These are phyloP conservation scores for Channa striata DNA, from an alignment of 2,797 vertebrate species.

Conservation along the genomic window DNA sequence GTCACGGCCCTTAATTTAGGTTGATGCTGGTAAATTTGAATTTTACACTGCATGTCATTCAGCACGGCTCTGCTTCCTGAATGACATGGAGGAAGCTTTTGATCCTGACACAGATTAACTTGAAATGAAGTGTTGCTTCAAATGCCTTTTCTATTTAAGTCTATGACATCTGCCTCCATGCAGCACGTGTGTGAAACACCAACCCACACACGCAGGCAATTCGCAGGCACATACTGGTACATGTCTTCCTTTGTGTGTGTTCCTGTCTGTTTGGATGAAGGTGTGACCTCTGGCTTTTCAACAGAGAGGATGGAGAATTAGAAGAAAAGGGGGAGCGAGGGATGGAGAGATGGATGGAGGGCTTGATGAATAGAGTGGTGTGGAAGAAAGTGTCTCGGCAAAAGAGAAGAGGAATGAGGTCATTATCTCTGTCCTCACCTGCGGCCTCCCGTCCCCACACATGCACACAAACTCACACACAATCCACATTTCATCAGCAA, in stretches of 20 bases:
- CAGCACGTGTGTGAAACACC: not conserved
- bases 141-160: conserved; percentile 30
- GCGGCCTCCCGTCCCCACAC: conserved; percentile 65
- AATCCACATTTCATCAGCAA: conserved; percentile 66
- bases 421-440: conserved; percentile 82
- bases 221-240: conserved; percentile 5
- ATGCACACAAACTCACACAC: conserved; percentile 38
- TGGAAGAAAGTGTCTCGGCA: conserved; percentile 66
- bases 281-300: conserved; percentile 76
- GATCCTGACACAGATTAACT: conserved; percentile 33
- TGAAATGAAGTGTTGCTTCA: conserved; percentile 28
- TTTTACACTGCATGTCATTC: conserved; percentile 14
- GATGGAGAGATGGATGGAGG: conserved; percentile 65
- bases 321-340: conserved; percentile 46
- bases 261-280: conserved; percentile 62
- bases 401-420: conserved; percentile 82
- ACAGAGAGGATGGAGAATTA: conserved; percentile 56
- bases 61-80: conserved; percentile 2
- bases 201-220: conserved; percentile 14
- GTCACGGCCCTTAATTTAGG: conserved; percentile 37
- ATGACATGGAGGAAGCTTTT: conserved; percentile 13
- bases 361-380: conserved; percentile 78
- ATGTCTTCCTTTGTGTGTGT: conserved; percentile 48
- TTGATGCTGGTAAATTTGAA: conserved; percentile 29
- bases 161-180: conserved; percentile 29